Percentiles rank a stretch among this genome's conserved stretches.
These are phyloP conservation scores for Scaptomyza caliginosa DNA, from an alignment of 2,888 invertebrate genomes.

Conservation along the genomic window DNA sequence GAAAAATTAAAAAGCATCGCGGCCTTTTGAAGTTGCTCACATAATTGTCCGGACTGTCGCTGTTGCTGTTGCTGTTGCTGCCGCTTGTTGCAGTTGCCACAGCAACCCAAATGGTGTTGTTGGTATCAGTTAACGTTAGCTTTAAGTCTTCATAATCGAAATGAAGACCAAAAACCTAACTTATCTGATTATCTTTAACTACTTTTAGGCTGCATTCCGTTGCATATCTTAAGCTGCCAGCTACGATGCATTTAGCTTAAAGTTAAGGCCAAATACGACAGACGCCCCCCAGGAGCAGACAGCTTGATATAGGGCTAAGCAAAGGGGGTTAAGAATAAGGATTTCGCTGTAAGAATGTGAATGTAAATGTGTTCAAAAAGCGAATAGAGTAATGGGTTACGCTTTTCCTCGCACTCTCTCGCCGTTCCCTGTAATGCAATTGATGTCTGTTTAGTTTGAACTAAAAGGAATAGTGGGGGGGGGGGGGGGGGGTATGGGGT, in stretches of 20 bases:
- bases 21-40: conserved; percentile 63
- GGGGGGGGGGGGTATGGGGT: too few relatives aligned
- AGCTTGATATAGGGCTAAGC: conserved; percentile 7
- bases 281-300: conserved; percentile 33
- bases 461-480: conserved; percentile 2
- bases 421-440: conserved; percentile 78
- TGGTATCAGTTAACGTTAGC: not conserved
- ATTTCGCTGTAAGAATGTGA: not conserved
- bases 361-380: not conserved
- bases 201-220: conserved; percentile 2
- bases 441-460: conserved; percentile 69
- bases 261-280: conserved; percentile 73
- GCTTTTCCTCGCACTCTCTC: conserved; percentile 62
- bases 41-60: conserved; percentile 45
- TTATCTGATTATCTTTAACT: too few relatives aligned
- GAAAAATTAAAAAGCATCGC: conserved; percentile 67
- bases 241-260: conserved; percentile 13
- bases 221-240: not conserved
- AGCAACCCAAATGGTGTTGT: conserved; percentile 3
- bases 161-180: conserved; percentile 17
- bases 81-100: conserved; percentile 11
- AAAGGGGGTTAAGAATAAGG: not conserved
- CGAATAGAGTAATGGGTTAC: conserved; percentile 9
- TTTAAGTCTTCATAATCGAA: conserved; percentile 25
- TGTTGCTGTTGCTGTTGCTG: not conserved